Percentiles rank a stretch among this genome's conserved stretches.
These are phyloP conservation scores for Nesogale talazaci DNA, from an alignment of 2,113 vertebrate species.

Conservation along the genomic window DNA sequence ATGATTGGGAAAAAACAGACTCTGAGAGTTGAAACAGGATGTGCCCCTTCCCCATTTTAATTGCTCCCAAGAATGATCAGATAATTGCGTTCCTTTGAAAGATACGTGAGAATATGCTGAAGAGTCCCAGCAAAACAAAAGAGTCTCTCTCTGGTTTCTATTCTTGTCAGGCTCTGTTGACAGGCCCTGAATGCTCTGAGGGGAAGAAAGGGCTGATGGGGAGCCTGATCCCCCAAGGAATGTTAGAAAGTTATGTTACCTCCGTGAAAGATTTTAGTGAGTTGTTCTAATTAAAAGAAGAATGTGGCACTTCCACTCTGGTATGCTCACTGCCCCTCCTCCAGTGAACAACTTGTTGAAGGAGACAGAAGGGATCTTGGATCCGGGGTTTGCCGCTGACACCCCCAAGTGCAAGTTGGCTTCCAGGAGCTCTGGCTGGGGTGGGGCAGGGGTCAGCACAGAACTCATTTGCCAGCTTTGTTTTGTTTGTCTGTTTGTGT, in stretches of 20 bases:
- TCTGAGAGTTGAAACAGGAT: constrained; percentile 18
- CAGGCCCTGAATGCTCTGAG: background rate
- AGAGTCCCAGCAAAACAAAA: background rate
- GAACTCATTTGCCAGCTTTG: constrained; percentile 74
- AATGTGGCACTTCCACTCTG: background rate
- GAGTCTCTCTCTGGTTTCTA: background rate
- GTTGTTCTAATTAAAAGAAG: constrained; percentile 40
- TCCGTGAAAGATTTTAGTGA: background rate
- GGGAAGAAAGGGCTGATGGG: background rate
- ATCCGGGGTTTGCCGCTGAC: background rate
- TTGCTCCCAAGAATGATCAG: constrained; percentile 67
- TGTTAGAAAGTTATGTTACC: constrained; percentile 18
- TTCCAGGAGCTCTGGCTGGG: constrained; percentile 61
- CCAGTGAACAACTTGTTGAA: background rate
- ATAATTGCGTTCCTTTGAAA: constrained; percentile 52
- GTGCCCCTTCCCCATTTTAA: constrained; percentile 65
- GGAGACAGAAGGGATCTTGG: background rate
- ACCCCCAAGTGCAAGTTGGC: background rate
- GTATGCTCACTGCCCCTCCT: background rate
- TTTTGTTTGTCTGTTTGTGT: constrained; percentile 63
- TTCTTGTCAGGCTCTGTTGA: background rate
- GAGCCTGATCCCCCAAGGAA: background rate
- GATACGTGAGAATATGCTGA: background rate
- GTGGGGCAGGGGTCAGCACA: constrained; percentile 69
- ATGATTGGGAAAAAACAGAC: constrained; percentile 7